Base-by-base conservation (phyloP, 1,140 invertebrate genomes). In the Zophobas morio region DNA sequence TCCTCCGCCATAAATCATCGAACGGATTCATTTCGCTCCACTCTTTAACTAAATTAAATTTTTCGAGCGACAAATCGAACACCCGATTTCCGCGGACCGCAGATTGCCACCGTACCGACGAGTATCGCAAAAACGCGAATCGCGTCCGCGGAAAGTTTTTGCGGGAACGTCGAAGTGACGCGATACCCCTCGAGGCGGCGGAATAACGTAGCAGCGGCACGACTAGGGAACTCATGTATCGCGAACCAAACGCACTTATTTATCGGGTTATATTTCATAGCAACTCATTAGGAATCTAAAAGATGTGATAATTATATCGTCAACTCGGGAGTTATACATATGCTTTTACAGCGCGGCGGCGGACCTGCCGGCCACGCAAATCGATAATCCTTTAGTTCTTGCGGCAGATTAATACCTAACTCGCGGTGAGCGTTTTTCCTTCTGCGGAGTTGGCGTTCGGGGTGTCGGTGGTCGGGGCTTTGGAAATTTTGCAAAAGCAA, bases 401-500 rank as follows among this genome's bases (percentile, higher is more conserved):
- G 20, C 20, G 20, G 20, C 20, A 20, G 20, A 20, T 20, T 20
- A 20, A 20, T 20, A 20, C 20, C 20, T 20, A 20, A 20, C 20
- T 20, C 20, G 20, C 20, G 20, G 20, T 20, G 20, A 20, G 20
- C 20, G 20, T 20, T 20, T 20, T 20, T 20, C 20, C 20, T 20
- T 20, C 20, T 20, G 53, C 35, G n/a, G 53, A 32, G n/a, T n/a
- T 51, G 47, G 6, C 56, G 6, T 40, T 2, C 20, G 49, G n/a
- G 49, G 49, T 51, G 3, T 51, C 20, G n/a, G 4, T 4, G 20
- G n/a, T 51, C 2, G 6, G 49, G 49, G 49, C 49, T 1, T 8
- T 39, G 8, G 2, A 73, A 51, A 74, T 74, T 63, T 78, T 57
- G 78, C 71, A 79, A 77, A 46, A 60, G 46, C 74, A 79, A 79